Conservation (phyloP, 2,888 invertebrate species). For the Watsonalla cultraria region DNA sequence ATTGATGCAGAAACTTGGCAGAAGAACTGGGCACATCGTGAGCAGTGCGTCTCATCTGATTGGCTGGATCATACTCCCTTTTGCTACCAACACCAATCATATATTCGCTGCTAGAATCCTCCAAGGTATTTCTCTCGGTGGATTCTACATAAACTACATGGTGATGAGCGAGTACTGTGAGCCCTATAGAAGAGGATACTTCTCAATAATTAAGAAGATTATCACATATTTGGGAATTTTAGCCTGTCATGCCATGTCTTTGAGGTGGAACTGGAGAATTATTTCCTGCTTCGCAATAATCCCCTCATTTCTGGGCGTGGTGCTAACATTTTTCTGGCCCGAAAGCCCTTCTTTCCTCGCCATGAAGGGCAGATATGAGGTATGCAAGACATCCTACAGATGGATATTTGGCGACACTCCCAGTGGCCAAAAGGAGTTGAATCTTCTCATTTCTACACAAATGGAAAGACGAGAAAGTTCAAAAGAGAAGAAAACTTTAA, state of each 20-base stretch:
- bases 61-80: constrained; percentile 32
- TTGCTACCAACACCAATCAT: constrained; percentile 22
- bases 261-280: constrained; percentile 36
- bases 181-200: constrained; percentile 36
- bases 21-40: constrained; percentile 25
- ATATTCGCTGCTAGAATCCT: constrained; percentile 32
- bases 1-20: constrained; percentile 33
- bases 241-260: constrained; percentile 30
- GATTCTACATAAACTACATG: constrained; percentile 27
- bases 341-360: constrained; percentile 44
- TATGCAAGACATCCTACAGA: constrained; percentile 29
- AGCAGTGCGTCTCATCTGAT: constrained; percentile 15
- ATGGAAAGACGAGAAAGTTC: constrained; percentile 6
- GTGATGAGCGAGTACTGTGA: constrained; percentile 36
- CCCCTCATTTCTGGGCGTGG: constrained; percentile 11
- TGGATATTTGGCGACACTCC: constrained; percentile 31
- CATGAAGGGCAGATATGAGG: constrained; percentile 32
- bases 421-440: constrained; percentile 26
- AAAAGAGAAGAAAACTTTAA: background rate
- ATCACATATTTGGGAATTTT: constrained; percentile 25
- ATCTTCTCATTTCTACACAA: constrained; percentile 23
- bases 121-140: constrained; percentile 35
- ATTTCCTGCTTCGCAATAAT: constrained; percentile 23
- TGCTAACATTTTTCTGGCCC: constrained; percentile 33
- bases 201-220: constrained; percentile 30